phyloP scores from a whole-genome alignment of 2,797 vertebrate species.

The Kryptopterus vitreolus region DNA sequence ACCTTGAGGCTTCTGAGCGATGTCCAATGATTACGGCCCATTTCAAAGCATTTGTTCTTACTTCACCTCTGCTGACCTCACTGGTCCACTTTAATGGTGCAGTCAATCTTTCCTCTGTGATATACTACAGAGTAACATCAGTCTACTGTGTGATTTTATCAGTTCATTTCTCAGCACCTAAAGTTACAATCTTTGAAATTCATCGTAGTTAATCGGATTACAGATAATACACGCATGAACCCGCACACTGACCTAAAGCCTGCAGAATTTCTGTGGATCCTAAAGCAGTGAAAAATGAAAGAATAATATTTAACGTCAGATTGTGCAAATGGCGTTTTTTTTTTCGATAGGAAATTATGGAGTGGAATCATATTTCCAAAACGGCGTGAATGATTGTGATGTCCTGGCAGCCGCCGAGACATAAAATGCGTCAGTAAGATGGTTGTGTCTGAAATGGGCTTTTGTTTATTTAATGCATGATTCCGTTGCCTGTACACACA shows the following conservation, averaged over 20 bases:
- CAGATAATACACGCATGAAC: background rate
- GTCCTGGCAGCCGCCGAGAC: background rate
- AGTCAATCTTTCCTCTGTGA: constrained; percentile 19
- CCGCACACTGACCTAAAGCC: background rate
- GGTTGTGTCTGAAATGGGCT: background rate
- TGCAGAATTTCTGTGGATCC: background rate
- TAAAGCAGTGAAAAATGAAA: background rate
- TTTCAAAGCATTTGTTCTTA: constrained; percentile 24
- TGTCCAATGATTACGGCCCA: background rate
- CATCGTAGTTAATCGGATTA: constrained; percentile 2
- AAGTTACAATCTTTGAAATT: constrained; percentile 8
- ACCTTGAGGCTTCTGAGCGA: constrained; percentile 1
- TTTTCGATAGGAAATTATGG: background rate
- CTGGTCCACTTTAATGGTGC: constrained; percentile 15
- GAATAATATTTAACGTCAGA: background rate
- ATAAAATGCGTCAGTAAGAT: background rate
- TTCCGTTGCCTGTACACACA: background rate
- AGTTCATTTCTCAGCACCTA: background rate
- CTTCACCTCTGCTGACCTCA: constrained; percentile 16
- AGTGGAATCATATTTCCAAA: background rate
- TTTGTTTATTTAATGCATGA: constrained; percentile 35
- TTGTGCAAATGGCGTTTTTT: background rate
- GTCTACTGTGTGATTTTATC: constrained; percentile 12
- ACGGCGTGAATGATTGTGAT: background rate
- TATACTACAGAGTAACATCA: constrained; percentile 10